Evolutionary conservation across 2,113 vertebrate genomes (phyloP).

Genomic region (Ceyx melanurus): DNA sequence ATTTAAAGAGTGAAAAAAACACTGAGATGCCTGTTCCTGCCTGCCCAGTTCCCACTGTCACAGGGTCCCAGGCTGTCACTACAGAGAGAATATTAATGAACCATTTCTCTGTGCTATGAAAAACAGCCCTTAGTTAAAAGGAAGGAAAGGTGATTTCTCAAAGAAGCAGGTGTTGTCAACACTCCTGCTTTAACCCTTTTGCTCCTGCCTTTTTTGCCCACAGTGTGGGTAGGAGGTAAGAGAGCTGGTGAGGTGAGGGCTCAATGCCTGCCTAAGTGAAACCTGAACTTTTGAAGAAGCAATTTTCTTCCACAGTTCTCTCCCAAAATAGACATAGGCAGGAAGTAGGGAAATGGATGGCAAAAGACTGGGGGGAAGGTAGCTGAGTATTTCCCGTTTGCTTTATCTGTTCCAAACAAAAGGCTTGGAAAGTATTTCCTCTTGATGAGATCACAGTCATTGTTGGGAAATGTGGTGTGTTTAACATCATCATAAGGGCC

Average conservation of each 20-base stretch:
- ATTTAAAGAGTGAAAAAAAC: neutral
- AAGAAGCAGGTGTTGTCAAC: neutral
- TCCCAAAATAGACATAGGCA: neutral
- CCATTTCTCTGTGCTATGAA: neutral
- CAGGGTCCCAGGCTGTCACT: neutral
- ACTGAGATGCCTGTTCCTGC: neutral
- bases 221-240: neutral
- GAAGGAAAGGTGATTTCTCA: neutral
- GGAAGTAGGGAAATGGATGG: neutral
- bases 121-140: neutral
- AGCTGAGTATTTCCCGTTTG: constrained; percentile 4
- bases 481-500: neutral
- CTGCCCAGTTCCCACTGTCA: neutral
- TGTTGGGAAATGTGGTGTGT: neutral
- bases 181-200: neutral
- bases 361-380: neutral
- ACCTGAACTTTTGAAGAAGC: neutral
- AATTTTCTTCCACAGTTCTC: neutral
- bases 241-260: neutral
- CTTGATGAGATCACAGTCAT: neutral
- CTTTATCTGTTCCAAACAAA: neutral
- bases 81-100: neutral
- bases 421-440: constrained; percentile 22
- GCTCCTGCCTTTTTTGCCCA: neutral
- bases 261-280: accelerated